Conservation (phyloP, 1,140 invertebrate species). For the Aplysia californica region DNA sequence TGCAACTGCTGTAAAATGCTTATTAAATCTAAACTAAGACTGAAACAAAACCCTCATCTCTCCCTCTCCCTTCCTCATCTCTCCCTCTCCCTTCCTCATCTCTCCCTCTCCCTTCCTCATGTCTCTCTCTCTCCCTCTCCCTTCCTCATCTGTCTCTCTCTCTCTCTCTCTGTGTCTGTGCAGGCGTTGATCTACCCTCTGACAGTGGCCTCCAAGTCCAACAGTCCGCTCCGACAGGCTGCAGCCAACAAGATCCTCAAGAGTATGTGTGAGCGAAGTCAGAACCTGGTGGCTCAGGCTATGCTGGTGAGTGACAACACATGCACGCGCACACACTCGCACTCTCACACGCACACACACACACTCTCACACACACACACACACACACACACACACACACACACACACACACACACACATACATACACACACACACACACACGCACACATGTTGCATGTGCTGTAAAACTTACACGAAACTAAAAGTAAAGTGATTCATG, state of each 20-base stretch:
- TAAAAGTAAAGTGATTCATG: too few species aligned
- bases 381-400: neutral
- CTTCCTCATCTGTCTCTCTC: too few species aligned
- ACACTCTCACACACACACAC: neutral
- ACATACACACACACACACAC: neutral
- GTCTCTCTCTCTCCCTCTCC: too few species aligned
- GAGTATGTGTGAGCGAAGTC: slow-evolving; percentile 94
- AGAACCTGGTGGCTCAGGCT: slow-evolving; percentile 91
- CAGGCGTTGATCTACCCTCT: slow-evolving; percentile 97
- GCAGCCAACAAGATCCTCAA: slow-evolving; percentile 96
- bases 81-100: too few species aligned
- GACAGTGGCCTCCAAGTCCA: slow-evolving; percentile 97
- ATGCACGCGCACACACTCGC: neutral
- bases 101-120: too few species aligned
- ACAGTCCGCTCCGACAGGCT: slow-evolving; percentile 81
- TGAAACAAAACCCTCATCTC: too few species aligned
- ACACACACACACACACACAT: neutral
- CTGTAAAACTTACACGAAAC: too few species aligned
- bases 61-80: too few species aligned
- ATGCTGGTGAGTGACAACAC: slow-evolving; percentile 74
- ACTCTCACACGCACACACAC: neutral
- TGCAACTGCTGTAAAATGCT: too few species aligned
- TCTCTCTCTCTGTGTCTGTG: too few species aligned
- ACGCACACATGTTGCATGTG: too few species aligned
- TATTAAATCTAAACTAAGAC: too few species aligned